These are phyloP conservation scores for Dinothrombium tinctorium DNA, from an alignment of 1,140 invertebrate genomes.

Conservation along the genomic window DNA sequence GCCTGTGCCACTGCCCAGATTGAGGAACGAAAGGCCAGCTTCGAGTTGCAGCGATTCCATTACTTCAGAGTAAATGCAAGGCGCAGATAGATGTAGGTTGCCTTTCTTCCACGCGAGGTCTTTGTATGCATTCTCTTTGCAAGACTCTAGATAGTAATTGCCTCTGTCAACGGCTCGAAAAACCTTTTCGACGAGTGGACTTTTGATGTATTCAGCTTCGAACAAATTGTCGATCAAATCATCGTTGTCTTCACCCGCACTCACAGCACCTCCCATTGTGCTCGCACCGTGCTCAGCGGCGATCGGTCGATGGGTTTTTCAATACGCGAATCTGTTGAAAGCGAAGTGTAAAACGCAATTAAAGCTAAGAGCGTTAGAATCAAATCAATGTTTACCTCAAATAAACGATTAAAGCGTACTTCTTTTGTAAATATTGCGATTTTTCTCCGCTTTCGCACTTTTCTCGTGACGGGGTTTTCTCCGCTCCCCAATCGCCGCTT, in stretches of 20 bases:
- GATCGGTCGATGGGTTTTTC: too few species aligned
- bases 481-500: too few species aligned
- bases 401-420: too few species aligned
- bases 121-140: slow-evolving; percentile 39
- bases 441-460: too few species aligned
- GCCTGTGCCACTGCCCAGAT: slow-evolving; percentile 68
- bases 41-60: slow-evolving; percentile 49
- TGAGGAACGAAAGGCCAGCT: slow-evolving; percentile 56
- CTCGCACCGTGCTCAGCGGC: too few species aligned
- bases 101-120: slow-evolving; percentile 62
- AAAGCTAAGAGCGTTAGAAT: too few species aligned
- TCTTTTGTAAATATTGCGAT: too few species aligned
- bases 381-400: too few species aligned
- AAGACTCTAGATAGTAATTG: slow-evolving; percentile 44
- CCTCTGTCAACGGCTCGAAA: slow-evolving; percentile 62
- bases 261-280: slow-evolving; percentile 68
- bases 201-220: slow-evolving; percentile 46
- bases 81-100: slow-evolving; percentile 57
- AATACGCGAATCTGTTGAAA: too few species aligned
- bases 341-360: too few species aligned
- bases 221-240: slow-evolving; percentile 61
- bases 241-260: slow-evolving; percentile 53
- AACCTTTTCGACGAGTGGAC: slow-evolving; percentile 39
- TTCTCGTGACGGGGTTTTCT: too few species aligned
- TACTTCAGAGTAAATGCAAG: slow-evolving; percentile 72